phyloP scores from a whole-genome alignment of 2,888 invertebrate species.

The Bugula neritina region DNA sequence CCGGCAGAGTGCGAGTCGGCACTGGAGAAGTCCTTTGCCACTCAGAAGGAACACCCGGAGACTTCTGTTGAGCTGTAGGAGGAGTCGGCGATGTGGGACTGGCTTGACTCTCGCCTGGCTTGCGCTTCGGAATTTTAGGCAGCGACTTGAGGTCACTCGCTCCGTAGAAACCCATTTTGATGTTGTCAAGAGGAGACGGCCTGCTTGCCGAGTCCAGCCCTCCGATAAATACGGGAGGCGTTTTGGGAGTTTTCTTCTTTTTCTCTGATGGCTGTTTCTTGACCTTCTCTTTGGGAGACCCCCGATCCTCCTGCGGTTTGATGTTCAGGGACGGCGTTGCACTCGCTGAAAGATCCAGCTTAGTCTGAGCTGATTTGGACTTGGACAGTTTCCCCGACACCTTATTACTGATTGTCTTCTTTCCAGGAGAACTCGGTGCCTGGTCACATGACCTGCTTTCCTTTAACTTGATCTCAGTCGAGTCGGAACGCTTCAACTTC shows the following conservation, averaged over 20 bases:
- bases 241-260: not conserved
- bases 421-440: not conserved
- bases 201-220: not conserved
- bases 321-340: not conserved
- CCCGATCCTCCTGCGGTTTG: not conserved
- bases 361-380: not conserved
- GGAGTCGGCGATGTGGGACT: conserved; percentile 24
- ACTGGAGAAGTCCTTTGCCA: conserved; percentile 17
- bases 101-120: conserved; percentile 11
- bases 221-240: not conserved
- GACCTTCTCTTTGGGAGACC: conserved; percentile 13
- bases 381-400: not conserved
- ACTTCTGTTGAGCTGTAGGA: not conserved
- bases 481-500: conserved; percentile 24
- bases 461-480: not conserved
- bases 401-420: not conserved
- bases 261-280: conserved; percentile 3
- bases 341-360: not conserved
- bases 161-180: not conserved
- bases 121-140: conserved; percentile 23
- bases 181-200: not conserved
- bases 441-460: conserved; percentile 17
- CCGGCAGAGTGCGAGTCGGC: not conserved
- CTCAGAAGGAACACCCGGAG: not conserved
- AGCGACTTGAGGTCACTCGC: not conserved